These are phyloP conservation scores for Bilobella aurantiaca DNA, from an alignment of 1,140 invertebrate genomes.

Conservation along the genomic window DNA sequence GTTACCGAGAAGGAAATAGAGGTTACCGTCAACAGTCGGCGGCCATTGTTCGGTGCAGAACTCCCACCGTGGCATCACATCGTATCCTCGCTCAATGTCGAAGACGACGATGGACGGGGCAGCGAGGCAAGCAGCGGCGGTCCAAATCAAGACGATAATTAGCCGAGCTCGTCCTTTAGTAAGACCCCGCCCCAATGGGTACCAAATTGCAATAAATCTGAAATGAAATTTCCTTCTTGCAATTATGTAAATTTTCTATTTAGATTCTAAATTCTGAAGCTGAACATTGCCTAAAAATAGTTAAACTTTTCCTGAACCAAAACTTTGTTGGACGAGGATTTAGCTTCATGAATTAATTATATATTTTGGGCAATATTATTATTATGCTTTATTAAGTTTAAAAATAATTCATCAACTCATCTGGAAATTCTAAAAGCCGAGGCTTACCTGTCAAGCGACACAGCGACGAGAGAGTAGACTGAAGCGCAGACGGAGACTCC, in stretches of 20 bases:
- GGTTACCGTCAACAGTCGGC: conserved; percentile 58
- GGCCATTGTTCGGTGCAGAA: conserved; percentile 79
- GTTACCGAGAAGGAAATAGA: conserved; percentile 81
- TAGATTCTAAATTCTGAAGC: no score
- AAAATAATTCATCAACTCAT: no score
- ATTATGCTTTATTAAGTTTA: no score
- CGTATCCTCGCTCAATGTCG: conserved; percentile 56
- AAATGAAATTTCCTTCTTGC: conserved; percentile 35
- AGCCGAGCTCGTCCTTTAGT: conserved; percentile 69
- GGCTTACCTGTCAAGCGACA: conserved; percentile 75
- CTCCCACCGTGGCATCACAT: conserved; percentile 36
- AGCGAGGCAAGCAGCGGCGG: conserved; percentile 69
- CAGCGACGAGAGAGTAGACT: conserved; percentile 83
- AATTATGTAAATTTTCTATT: no score
- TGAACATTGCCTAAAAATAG: no score
- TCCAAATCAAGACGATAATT: conserved; percentile 82
- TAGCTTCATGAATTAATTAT: no score
- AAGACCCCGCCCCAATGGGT: conserved; percentile 80
- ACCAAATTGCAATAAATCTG: conserved; percentile 91
- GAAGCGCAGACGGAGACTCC: conserved; percentile 90
- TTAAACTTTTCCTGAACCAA: no score
- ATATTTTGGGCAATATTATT: no score
- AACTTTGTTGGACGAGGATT: no score
- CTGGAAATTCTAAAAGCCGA: no score
- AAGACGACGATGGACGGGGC: conserved; percentile 84